A percentile compares a stretch with the other conserved stretches of the same genome.
Evolutionary conservation across 1,140 invertebrate species (phyloP).

Genomic region (Papilio glaucus): DNA sequence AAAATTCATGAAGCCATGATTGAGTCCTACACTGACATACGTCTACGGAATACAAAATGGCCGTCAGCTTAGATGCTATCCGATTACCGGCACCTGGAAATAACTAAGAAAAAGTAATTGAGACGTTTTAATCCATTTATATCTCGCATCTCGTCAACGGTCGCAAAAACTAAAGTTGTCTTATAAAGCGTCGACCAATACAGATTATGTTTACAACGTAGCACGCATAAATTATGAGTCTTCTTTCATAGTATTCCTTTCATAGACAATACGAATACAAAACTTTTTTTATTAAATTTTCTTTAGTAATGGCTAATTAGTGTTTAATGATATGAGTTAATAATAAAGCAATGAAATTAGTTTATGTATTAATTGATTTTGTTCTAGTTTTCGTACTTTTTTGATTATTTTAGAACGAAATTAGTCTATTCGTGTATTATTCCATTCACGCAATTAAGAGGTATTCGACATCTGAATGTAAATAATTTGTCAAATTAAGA

Average conservation of each 20-base stretch:
- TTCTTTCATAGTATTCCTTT: background rate
- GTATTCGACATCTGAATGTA: no score
- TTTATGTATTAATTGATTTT: no score
- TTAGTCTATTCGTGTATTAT: no score
- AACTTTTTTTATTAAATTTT: background rate
- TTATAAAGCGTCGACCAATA: background rate
- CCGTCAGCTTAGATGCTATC: slow-evolving; percentile 33
- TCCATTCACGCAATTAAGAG: no score
- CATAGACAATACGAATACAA: slow-evolving; percentile 7
- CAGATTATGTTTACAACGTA: background rate
- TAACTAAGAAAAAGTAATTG: slow-evolving; percentile 37
- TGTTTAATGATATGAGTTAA: background rate
- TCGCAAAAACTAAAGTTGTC: slow-evolving; percentile 19
- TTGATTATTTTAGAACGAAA: no score
- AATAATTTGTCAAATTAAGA: no score
- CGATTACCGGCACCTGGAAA: slow-evolving; percentile 36
- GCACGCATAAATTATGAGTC: slow-evolving; percentile 1
- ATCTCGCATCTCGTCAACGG: slow-evolving; percentile 10
- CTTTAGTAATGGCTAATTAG: background rate
- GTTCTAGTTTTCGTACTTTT: no score
- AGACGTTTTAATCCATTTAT: slow-evolving; percentile 28
- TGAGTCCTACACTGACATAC: slow-evolving; percentile 46
- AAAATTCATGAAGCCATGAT: slow-evolving; percentile 62
- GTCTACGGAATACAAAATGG: slow-evolving; percentile 36
- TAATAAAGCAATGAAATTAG: no score